Evolutionary conservation across 2,113 vertebrate genomes (phyloP).

Genomic region (Prolemur simus): DNA sequence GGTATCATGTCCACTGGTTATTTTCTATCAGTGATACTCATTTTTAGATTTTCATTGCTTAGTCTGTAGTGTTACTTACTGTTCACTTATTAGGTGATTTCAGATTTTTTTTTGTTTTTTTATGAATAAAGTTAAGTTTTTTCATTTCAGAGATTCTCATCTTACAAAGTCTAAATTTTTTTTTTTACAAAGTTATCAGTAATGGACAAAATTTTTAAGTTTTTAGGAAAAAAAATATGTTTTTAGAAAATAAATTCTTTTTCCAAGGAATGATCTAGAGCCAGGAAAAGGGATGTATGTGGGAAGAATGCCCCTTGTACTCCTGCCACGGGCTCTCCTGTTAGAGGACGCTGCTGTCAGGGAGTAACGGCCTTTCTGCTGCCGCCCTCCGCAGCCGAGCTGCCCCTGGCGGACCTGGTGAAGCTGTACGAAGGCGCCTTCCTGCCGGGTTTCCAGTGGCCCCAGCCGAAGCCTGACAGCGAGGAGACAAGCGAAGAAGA

Average conservation of each 20-base stretch:
- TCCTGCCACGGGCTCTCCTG: neutral
- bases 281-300: neutral
- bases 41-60: neutral
- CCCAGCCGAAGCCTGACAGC: constrained; percentile 86
- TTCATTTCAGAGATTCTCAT: neutral
- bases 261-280: neutral
- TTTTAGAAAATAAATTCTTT: neutral
- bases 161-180: neutral
- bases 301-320: neutral
- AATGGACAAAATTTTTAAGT: neutral
- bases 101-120: neutral
- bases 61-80: neutral
- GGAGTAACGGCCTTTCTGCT: neutral
- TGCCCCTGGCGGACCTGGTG: constrained; percentile 91
- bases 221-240: neutral
- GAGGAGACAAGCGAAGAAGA: constrained; percentile 92
- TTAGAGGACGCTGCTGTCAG: neutral
- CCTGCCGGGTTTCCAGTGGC: constrained; percentile 92
- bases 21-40: neutral
- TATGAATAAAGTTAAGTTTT: neutral
- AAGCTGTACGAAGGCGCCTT: constrained; percentile 97
- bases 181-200: neutral
- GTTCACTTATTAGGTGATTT: neutral
- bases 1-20: neutral
- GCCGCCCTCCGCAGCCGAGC: constrained; percentile 86